phyloP scores from a whole-genome alignment of 2,797 vertebrate genomes.

The Morelia viridis region DNA sequence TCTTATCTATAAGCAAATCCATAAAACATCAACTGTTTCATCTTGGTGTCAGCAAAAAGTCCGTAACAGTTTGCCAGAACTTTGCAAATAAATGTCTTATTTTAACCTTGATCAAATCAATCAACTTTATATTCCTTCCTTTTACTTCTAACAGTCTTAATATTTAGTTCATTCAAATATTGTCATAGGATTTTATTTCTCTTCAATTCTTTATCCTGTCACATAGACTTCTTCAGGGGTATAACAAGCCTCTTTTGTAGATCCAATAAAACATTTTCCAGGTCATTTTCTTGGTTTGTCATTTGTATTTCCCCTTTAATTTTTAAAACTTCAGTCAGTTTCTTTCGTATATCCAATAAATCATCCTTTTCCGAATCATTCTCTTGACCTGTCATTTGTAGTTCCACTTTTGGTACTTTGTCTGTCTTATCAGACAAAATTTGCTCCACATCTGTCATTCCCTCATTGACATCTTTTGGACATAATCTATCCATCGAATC shows the following conservation, averaged over 20 bases:
- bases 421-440: neutral
- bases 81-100: neutral
- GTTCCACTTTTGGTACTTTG: too few relatives aligned
- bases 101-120: neutral
- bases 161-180: neutral
- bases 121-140: neutral
- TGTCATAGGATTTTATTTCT: neutral
- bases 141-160: neutral
- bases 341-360: neutral
- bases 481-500: neutral
- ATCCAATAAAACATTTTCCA: neutral
- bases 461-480: neutral
- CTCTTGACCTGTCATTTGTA: neutral
- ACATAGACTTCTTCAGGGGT: neutral
- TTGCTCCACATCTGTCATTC: neutral
- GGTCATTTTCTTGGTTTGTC: neutral
- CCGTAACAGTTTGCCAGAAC: neutral
- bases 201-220: neutral
- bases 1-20: neutral
- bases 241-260: neutral
- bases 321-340: neutral
- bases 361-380: neutral
- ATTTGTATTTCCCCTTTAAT: neutral
- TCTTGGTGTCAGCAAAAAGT: neutral
- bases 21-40: neutral